These are phyloP conservation scores for Phoxinus phoxinus DNA, from an alignment of 2,113 vertebrate genomes.

Conservation along the genomic window DNA sequence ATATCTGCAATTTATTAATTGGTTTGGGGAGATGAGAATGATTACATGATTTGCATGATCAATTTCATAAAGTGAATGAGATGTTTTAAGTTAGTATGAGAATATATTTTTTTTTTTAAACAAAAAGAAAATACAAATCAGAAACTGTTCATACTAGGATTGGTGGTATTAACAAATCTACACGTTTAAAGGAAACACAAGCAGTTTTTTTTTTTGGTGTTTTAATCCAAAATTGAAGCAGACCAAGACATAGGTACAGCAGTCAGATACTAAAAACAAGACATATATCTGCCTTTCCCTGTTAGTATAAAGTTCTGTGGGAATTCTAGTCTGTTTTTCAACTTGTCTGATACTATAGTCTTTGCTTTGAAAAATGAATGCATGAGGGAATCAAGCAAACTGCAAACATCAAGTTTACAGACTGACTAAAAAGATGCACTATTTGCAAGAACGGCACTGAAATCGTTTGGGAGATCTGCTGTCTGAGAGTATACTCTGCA, in stretches of 20 bases:
- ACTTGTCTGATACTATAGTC: background rate
- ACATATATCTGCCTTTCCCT: conserved; percentile 57
- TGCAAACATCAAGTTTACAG: background rate
- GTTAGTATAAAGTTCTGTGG: conserved; percentile 21
- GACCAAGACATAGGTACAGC: conserved; percentile 76
- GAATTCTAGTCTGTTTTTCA: conserved; percentile 5
- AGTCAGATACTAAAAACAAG: conserved; percentile 68
- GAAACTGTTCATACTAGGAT: background rate
- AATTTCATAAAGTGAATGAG: background rate
- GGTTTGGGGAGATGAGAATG: background rate
- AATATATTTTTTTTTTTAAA: background rate
- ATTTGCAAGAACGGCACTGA: background rate
- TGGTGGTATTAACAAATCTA: background rate
- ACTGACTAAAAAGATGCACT: background rate
- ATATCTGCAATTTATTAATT: background rate
- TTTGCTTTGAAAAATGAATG: conserved; percentile 57
- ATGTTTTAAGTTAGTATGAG: background rate
- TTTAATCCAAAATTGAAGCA: conserved; percentile 88
- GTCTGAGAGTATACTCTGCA: background rate
- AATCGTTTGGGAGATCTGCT: background rate
- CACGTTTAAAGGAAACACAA: conserved; percentile 12
- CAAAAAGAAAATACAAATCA: too few species aligned
- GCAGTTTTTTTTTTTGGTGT: conserved; percentile 55
- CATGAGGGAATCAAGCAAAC: background rate
- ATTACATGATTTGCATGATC: background rate